Conservation (phyloP, 2,797 vertebrate species). For the Vultur gryphus region DNA sequence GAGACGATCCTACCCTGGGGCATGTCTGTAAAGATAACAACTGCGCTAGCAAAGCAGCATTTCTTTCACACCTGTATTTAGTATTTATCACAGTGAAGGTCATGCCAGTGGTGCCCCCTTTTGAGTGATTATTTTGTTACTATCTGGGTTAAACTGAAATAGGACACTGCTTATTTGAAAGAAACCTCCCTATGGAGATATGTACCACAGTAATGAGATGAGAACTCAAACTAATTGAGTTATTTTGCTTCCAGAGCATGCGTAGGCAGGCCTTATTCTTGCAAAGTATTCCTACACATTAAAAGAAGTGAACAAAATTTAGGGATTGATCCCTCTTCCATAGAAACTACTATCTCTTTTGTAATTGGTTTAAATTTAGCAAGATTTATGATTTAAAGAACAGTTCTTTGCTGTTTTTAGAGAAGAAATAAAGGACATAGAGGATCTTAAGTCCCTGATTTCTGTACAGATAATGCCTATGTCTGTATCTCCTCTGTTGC, state of each 20-base stretch:
- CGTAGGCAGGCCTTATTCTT: background rate
- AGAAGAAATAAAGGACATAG: background rate
- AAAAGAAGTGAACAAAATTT: background rate
- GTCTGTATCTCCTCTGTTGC: background rate
- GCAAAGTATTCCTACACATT: accelerated
- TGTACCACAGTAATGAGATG: background rate
- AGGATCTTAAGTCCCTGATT: background rate
- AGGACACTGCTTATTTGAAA: background rate
- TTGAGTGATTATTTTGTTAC: conserved; percentile 22
- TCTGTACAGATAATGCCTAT: background rate
- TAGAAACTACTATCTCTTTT: background rate
- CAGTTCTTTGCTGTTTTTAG: background rate
- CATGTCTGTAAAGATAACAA: background rate
- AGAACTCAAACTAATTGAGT: background rate
- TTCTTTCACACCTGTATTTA: background rate
- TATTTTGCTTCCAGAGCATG: background rate
- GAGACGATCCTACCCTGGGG: background rate
- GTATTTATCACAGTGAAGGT: background rate
- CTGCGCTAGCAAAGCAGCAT: background rate
- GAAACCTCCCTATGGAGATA: background rate
- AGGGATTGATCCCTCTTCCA: background rate
- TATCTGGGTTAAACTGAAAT: conserved; percentile 38
- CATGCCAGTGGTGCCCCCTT: background rate
- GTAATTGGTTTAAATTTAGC: background rate
- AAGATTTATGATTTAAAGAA: background rate